A percentile compares a stretch with the other conserved stretches of the same genome.
Conservation (phyloP, 1,140 invertebrate genomes). For the Panagrolaimus sp. region DNA sequence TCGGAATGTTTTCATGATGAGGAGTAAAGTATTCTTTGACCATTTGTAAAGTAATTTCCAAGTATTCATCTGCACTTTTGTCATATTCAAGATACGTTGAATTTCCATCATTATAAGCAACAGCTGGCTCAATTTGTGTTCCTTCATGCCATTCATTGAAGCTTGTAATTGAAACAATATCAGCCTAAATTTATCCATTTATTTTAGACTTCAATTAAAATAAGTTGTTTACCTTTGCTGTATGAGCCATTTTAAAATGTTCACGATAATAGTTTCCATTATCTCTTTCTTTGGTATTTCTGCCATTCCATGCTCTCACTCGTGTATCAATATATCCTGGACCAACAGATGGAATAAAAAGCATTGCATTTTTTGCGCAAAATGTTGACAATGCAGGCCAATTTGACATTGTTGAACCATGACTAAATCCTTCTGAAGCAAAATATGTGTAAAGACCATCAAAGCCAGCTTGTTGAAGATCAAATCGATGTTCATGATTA, state of each 20-base stretch:
- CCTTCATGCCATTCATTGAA: constrained; percentile 66
- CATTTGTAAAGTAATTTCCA: constrained; percentile 50
- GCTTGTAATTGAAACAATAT: constrained; percentile 62
- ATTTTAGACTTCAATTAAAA: not conserved
- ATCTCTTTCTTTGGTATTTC: constrained; percentile 59
- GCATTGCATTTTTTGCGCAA: constrained; percentile 55
- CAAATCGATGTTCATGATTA: constrained; percentile 54
- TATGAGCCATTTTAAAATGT: constrained; percentile 60
- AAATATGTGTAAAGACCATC: constrained; percentile 65
- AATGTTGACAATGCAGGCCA: constrained; percentile 60
- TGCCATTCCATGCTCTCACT: constrained; percentile 63
- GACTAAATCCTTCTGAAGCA: constrained; percentile 63
- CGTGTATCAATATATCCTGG: constrained; percentile 63
- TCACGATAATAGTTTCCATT: constrained; percentile 62
- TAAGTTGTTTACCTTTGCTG: constrained; percentile 34
- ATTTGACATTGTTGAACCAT: constrained; percentile 61
- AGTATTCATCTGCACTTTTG: constrained; percentile 41
- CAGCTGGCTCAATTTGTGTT: constrained; percentile 64
- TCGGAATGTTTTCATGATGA: constrained; percentile 46
- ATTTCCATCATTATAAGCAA: constrained; percentile 45
- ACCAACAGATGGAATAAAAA: constrained; percentile 64
- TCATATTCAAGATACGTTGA: constrained; percentile 35
- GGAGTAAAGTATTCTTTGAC: constrained; percentile 49
- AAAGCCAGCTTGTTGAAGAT: constrained; percentile 60
- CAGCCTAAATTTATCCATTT: constrained; percentile 35